Conservation (phyloP, 1,140 invertebrate species). For the Calephelis nemesis region DNA sequence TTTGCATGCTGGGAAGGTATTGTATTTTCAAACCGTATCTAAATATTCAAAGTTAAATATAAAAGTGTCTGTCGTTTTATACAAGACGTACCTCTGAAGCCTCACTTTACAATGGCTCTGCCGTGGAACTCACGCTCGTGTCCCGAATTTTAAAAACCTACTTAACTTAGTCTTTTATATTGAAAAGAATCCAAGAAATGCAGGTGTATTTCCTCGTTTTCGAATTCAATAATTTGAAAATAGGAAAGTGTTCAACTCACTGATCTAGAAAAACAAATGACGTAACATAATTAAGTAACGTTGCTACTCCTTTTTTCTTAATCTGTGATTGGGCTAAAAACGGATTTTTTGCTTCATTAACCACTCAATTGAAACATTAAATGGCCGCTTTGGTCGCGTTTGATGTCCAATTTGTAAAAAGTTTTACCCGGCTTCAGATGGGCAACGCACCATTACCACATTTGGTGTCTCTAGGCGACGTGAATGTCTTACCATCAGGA, state of each 20-base stretch:
- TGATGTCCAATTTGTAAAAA: too few species aligned
- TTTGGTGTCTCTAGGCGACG: too few species aligned
- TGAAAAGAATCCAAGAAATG: conserved; percentile 17
- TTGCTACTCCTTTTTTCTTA: too few species aligned
- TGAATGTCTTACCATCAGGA: too few species aligned
- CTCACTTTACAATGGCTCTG: conserved; percentile 13
- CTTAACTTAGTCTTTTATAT: conserved; percentile 11
- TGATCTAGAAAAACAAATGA: not conserved
- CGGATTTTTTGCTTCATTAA: too few species aligned
- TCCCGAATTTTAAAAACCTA: conserved; percentile 22
- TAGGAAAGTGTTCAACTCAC: not conserved
- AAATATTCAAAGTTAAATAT: conserved; percentile 16
- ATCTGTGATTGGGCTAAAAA: too few species aligned
- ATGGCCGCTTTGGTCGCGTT: too few species aligned
- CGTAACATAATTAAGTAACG: not conserved
- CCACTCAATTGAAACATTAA: too few species aligned
- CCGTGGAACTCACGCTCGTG: conserved; percentile 16
- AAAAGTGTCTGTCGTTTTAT: conserved; percentile 14
- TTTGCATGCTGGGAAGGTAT: not conserved
- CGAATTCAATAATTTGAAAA: conserved; percentile 13
- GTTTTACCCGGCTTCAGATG: too few species aligned
- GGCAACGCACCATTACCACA: too few species aligned
- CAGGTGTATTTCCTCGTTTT: conserved; percentile 12
- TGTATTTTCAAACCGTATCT: conserved; percentile 11
- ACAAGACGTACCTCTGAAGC: conserved; percentile 6